These are phyloP conservation scores for Oriolus oriolus DNA, from an alignment of 2,113 vertebrate species.

Conservation along the genomic window DNA sequence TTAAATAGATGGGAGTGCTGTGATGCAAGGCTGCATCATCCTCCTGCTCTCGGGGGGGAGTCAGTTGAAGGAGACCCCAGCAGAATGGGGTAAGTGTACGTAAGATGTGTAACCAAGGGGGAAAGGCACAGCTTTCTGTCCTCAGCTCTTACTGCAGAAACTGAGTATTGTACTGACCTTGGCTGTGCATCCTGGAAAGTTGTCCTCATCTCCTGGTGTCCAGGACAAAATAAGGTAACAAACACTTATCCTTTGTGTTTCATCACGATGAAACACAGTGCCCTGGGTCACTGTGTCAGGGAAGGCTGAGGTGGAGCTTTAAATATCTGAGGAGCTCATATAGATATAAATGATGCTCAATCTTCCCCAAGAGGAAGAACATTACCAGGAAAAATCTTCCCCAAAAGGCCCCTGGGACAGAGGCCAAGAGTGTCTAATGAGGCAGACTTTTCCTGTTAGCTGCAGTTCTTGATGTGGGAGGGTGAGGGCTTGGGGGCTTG, in stretches of 20 bases:
- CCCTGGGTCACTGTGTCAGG: not conserved
- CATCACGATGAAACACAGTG: fast-evolving
- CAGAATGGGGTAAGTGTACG: not conserved
- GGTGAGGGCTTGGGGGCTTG: not conserved
- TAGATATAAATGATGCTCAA: not conserved
- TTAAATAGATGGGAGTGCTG: not conserved
- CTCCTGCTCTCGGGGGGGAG: not conserved
- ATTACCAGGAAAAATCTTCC: not conserved
- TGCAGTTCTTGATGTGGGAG: not conserved
- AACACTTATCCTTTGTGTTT: not conserved
- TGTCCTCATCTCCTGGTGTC: not conserved
- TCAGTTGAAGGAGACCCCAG: not conserved
- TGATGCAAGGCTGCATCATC: not conserved
- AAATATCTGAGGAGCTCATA: not conserved
- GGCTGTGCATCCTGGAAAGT: not conserved
- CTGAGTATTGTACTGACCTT: not conserved
- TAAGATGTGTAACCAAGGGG: fast-evolving
- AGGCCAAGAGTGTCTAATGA: not conserved
- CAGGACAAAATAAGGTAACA: not conserved
- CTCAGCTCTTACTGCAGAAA: not conserved
- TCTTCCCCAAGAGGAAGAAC: not conserved
- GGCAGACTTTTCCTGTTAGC: not conserved
- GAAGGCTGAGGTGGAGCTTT: not conserved
- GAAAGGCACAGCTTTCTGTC: not conserved
- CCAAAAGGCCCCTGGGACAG: not conserved